Percentiles rank a stretch among this genome's conserved stretches.
Evolutionary conservation across 1,140 invertebrate genomes (phyloP).

Genomic region (Apolygus lucorum): DNA sequence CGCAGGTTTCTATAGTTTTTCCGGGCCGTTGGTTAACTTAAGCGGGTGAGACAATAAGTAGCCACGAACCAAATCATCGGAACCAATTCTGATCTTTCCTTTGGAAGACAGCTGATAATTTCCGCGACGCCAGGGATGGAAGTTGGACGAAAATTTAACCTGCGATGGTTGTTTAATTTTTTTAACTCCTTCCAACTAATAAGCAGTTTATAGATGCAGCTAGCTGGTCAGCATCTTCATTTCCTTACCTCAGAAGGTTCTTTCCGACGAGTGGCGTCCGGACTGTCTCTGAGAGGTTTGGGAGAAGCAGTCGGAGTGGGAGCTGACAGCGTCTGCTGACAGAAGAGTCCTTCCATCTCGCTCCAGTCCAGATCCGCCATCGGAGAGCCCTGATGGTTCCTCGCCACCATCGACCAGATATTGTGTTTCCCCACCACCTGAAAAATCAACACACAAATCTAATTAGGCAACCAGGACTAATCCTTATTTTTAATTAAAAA

Average conservation of each 20-base stretch:
- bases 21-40: no score
- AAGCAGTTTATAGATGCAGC: background rate
- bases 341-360: constrained; percentile 86
- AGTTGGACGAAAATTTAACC: background rate
- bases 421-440: constrained; percentile 76
- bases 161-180: no score
- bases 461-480: no score
- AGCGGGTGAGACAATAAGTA: no score
- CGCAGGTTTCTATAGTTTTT: background rate
- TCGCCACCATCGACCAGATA: constrained; percentile 84
- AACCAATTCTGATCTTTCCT: no score
- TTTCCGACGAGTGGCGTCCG: constrained; percentile 45
- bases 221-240: background rate
- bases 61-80: no score
- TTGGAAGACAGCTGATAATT: no score
- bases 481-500: no score
- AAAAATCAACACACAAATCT: no score
- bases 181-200: no score
- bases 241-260: constrained; percentile 51
- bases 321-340: constrained; percentile 61
- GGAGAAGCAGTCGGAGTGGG: constrained; percentile 47
- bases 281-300: constrained; percentile 32
- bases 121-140: no score
- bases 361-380: constrained; percentile 78
- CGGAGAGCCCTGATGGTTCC: constrained; percentile 69